phyloP scores from a whole-genome alignment of 2,797 vertebrate species.

The Eospalax fontanierii region DNA sequence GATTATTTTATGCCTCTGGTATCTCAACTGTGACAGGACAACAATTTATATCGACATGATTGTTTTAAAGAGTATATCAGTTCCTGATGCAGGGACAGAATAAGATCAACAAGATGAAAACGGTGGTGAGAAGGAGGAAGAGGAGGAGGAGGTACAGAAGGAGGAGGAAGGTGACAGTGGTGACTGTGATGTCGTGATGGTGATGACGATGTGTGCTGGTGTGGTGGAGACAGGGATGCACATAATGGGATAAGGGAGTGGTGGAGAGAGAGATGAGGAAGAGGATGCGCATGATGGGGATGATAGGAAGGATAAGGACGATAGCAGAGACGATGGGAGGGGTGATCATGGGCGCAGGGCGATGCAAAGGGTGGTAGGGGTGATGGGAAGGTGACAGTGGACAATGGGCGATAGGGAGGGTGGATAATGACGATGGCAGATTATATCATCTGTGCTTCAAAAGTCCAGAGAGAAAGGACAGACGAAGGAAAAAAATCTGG shows the following conservation, averaged over 20 bases:
- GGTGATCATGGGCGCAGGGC: background rate
- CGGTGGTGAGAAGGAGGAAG: background rate
- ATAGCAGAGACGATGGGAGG: background rate
- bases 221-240: rapidly evolving
- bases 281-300: background rate
- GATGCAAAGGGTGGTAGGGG: rapidly evolving
- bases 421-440: background rate
- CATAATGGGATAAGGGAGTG: background rate
- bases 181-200: rapidly evolving
- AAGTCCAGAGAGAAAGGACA: background rate
- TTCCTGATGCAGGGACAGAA: background rate
- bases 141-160: too few relatives aligned
- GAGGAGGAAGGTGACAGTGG: too few relatives aligned
- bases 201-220: background rate
- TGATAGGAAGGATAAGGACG: background rate
- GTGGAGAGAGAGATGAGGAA: background rate
- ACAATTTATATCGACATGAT: background rate
- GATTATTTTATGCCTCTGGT: background rate
- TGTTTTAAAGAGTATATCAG: background rate
- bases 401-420: too few relatives aligned
- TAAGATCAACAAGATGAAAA: background rate
- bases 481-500: background rate
- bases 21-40: background rate
- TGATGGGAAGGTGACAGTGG: background rate
- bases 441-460: background rate